Base-by-base conservation (phyloP, 2,888 invertebrate genomes). In the Ophraella communa region DNA sequence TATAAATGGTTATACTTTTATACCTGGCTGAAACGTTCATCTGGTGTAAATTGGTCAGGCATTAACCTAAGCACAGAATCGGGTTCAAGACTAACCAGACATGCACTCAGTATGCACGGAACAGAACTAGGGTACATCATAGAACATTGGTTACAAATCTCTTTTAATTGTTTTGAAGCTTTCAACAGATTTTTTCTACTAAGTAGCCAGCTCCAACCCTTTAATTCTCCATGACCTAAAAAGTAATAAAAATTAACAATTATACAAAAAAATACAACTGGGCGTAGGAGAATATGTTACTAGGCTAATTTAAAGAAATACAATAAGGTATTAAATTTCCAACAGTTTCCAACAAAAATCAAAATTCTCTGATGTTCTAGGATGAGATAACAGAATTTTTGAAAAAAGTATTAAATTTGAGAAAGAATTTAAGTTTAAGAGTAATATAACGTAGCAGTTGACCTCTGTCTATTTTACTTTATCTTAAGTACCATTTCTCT, bases 71-170 rank as follows among this genome's bases (percentile, higher is more conserved):
- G 87, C 73, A 91, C 89, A 21, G 89, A 86, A 64, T 82, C 81
- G 1, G 81, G 80, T 63, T 78, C 77, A 21, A 78, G 64, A 68
- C 96, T 96, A 47, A 98, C 96, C 61, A 99, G 88, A 83, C 99
- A 99, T n/a, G 98, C 99, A 72, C 96, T 96, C 71, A 98, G 86
- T 73, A 99, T 94, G 81, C 94, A 92, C 0, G 98, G 98, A 70
- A 90, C 91, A 69, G 92, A 92, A 67, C 87, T 86, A 11, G 93
- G 91, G 82, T 91, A 91, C 83, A 95, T 87, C 69, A 93, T 86
- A 58, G 88, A 87, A 83, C 98, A 98, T 83, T 93, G 92, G 76
- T 89, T 89, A 84, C 98, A 98, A 77, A 95, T 89, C 76, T 96
- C 96, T 78, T 94, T 93, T 74, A 98, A 85, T 79, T 91, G 91